Percentiles rank a stretch among this genome's conserved stretches.
Conservation (phyloP, 2,888 invertebrate species). For the Penaeus monodon region DNA sequence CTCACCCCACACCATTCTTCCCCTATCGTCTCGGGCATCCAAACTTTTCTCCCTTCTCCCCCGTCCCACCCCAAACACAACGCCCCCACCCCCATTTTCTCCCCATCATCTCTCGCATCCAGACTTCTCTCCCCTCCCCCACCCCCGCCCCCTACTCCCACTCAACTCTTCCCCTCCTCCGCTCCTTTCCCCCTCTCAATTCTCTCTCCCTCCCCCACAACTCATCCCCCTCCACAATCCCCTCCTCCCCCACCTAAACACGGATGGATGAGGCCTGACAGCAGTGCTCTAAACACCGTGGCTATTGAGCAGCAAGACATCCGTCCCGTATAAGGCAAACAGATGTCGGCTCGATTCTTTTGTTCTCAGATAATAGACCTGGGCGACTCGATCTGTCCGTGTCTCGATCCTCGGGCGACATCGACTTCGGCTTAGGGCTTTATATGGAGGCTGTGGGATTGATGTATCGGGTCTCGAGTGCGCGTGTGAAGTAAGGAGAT, state of each 20-base stretch:
- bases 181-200: too few species aligned
- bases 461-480: slow-evolving; percentile 38
- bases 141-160: not conserved
- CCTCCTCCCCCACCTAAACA: not conserved
- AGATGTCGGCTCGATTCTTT: slow-evolving; percentile 58
- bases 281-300: slow-evolving; percentile 40
- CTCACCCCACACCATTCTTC: not conserved
- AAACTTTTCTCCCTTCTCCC: slow-evolving; percentile 1
- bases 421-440: slow-evolving; percentile 30
- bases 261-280: slow-evolving; percentile 7
- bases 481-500: slow-evolving; percentile 13
- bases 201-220: too few species aligned
- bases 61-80: not conserved
- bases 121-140: too few species aligned
- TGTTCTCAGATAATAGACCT: slow-evolving; percentile 56
- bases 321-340: slow-evolving; percentile 57
- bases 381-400: slow-evolving; percentile 53
- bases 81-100: not conserved
- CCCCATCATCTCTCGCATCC: not conserved
- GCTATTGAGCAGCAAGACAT: slow-evolving; percentile 50
- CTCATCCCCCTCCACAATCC: not conserved
- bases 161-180: too few species aligned
- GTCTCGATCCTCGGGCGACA: slow-evolving; percentile 36
- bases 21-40: slow-evolving; percentile 12
- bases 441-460: slow-evolving; percentile 20